A percentile compares a stretch with the other conserved stretches of the same genome.
Conservation (phyloP, 1,140 invertebrate species). For the Agrilus planipennis region DNA sequence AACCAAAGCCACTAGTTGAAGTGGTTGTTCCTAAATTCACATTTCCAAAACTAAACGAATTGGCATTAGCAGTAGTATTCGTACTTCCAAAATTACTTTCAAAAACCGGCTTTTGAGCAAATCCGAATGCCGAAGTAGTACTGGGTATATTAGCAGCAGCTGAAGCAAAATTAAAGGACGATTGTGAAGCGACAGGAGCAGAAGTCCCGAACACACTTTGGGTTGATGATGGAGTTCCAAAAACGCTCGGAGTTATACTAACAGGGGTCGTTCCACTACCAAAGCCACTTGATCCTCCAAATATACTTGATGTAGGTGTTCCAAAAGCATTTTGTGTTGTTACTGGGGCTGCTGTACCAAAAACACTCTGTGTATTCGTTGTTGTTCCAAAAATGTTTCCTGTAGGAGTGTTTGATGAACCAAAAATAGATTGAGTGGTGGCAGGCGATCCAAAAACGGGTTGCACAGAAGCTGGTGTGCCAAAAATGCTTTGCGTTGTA, state of each 20-base stretch:
- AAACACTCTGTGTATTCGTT: neutral
- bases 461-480: conserved; percentile 1
- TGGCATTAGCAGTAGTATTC: neutral
- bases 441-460: neutral
- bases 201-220: neutral
- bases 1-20: conserved; percentile 9
- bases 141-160: conserved; percentile 7
- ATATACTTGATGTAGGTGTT: conserved; percentile 6
- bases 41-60: conserved; percentile 17
- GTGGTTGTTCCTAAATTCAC: conserved; percentile 18
- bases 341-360: neutral
- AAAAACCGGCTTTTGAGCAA: conserved; percentile 5
- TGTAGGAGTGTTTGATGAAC: neutral
- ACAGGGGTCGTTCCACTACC: conserved; percentile 2
- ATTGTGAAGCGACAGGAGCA: conserved; percentile 3
- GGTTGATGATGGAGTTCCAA: conserved; percentile 11
- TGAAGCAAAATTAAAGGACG: conserved; percentile 12
- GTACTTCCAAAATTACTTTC: conserved; percentile 11
- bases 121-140: conserved; percentile 11
- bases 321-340: conserved; percentile 18
- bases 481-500: conserved; percentile 3
- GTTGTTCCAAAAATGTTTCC: neutral
- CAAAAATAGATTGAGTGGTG: neutral
- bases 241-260: conserved; percentile 10
- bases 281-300: conserved; percentile 7